Evolutionary conservation across 2,113 vertebrate species (phyloP).

Genomic region (Hymenochirus boettgeri): DNA sequence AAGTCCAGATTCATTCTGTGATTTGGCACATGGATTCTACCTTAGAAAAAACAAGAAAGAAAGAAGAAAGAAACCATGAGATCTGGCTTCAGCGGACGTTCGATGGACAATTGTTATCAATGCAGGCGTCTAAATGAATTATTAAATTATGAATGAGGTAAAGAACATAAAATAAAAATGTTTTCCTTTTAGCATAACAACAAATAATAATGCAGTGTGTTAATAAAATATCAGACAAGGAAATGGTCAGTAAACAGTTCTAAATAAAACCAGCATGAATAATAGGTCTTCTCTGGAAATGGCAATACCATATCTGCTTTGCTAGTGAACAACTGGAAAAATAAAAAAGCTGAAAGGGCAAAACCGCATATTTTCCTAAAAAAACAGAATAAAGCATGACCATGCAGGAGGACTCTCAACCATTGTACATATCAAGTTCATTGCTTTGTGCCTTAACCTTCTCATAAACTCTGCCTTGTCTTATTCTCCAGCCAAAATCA

Average conservation of each 20-base stretch:
- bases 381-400: constrained; percentile 9
- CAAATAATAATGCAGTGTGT: constrained; percentile 57
- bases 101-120: constrained; percentile 35
- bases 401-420: not conserved
- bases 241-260: constrained; percentile 68
- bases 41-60: no score
- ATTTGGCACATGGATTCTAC: constrained; percentile 41
- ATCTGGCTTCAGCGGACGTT: constrained; percentile 50
- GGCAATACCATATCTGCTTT: not conserved
- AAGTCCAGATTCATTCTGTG: constrained; percentile 54
- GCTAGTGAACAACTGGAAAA: constrained; percentile 17
- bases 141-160: constrained; percentile 41
- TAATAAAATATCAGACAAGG: constrained; percentile 41
- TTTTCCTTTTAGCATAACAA: constrained; percentile 49
- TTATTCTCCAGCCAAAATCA: constrained; percentile 4
- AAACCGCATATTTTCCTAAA: not conserved
- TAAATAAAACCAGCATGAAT: constrained; percentile 44
- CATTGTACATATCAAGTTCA: constrained; percentile 1
- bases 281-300: constrained; percentile 45
- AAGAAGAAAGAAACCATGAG: constrained; percentile 41
- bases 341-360: not conserved
- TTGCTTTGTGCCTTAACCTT: constrained; percentile 29
- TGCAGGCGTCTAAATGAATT: constrained; percentile 20
- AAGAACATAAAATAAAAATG: constrained; percentile 34
- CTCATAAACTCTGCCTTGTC: not conserved